These are phyloP conservation scores for Caenorhabditis remanei DNA, from an alignment of 1,140 invertebrate genomes.

Conservation along the genomic window DNA sequence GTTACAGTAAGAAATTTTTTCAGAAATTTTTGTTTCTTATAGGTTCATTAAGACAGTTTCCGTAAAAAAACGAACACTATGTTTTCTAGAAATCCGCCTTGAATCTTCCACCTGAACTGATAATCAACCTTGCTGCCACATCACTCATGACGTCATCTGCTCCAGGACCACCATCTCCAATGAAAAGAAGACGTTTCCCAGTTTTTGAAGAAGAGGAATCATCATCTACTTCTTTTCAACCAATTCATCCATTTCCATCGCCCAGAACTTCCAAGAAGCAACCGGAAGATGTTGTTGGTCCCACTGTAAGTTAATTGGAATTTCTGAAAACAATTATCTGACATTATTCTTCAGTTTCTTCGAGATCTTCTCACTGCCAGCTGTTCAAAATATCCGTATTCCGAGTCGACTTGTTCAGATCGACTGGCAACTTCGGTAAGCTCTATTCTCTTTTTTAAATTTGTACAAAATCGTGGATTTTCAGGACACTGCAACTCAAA, in stretches of 20 bases:
- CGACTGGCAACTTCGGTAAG: conserved; percentile 13
- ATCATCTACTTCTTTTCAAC: background rate
- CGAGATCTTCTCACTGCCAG: conserved; percentile 29
- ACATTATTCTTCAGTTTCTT: conserved; percentile 22
- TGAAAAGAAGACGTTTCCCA: conserved; percentile 27
- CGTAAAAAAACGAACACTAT: background rate
- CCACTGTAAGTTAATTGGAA: background rate
- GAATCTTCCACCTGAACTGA: background rate
- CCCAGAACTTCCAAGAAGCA: conserved; percentile 11
- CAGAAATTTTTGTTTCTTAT: background rate
- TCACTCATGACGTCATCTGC: background rate
- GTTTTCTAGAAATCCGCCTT: background rate
- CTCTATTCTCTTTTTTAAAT: background rate
- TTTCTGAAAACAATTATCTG: no score
- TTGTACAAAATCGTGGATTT: background rate
- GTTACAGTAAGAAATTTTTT: background rate
- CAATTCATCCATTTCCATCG: background rate
- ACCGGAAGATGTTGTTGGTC: background rate
- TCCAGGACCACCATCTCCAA: conserved; percentile 16
- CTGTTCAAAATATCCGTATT: conserved; percentile 16
- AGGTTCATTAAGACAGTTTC: no score
- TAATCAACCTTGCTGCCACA: background rate
- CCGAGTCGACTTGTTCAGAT: conserved; percentile 35
- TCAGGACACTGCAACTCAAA: conserved; percentile 36
- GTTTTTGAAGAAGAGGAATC: background rate